These are phyloP conservation scores for Catocala sponsa DNA, from an alignment of 2,888 invertebrate species.

Conservation along the genomic window DNA sequence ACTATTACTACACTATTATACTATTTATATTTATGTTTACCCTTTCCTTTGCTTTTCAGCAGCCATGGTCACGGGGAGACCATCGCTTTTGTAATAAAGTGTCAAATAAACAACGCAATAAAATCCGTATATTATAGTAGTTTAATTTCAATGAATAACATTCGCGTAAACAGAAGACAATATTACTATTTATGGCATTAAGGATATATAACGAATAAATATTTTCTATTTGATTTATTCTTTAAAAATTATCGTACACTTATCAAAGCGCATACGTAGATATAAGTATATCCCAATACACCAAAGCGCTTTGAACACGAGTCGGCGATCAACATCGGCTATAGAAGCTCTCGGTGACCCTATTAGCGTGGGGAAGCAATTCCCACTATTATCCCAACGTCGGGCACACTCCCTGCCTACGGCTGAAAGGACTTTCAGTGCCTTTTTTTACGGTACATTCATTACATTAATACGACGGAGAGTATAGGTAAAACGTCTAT, in stretches of 20 bases:
- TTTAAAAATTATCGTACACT: neutral
- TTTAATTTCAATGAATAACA: no score
- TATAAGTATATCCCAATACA: conserved; percentile 4
- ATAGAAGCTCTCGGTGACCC: conserved; percentile 60
- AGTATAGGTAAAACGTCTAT: conserved; percentile 7
- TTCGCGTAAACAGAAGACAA: no score
- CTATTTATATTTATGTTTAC: no score
- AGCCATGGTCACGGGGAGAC: no score
- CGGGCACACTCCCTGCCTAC: conserved; percentile 48
- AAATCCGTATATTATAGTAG: no score
- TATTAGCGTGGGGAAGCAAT: conserved; percentile 58
- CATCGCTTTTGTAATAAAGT: no score
- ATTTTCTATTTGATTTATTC: neutral
- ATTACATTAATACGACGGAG: conserved; percentile 20
- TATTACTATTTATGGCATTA: no score
- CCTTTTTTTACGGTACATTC: conserved; percentile 32
- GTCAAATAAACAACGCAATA: no score
- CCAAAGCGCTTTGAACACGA: conserved; percentile 19
- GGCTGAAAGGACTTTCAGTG: conserved; percentile 36
- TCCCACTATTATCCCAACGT: conserved; percentile 62
- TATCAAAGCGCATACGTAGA: conserved; percentile 6
- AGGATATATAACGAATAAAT: no score
- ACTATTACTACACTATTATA: no score
- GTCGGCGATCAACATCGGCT: conserved; percentile 19
- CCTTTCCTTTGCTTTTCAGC: no score